Percentiles rank a stretch among this genome's conserved stretches.
These are phyloP conservation scores for Petromus typicus DNA, from an alignment of 2,113 vertebrate species.

Conservation along the genomic window DNA sequence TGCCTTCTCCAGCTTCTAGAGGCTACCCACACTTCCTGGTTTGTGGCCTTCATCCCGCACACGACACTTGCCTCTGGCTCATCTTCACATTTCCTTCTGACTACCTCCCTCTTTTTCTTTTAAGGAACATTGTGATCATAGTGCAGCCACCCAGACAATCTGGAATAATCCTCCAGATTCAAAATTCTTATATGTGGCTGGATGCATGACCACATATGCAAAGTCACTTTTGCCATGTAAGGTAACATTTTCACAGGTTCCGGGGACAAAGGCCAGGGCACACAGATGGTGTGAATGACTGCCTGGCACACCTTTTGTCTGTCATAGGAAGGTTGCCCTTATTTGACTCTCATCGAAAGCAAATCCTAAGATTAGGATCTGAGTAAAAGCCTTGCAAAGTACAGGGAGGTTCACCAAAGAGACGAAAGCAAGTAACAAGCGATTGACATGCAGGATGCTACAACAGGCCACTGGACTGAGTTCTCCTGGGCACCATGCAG, in stretches of 20 bases:
- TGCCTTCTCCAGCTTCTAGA: not conserved
- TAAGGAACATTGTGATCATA: not conserved
- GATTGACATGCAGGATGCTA: not conserved
- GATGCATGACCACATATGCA: not conserved
- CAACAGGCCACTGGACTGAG: not conserved
- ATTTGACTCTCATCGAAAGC: not conserved
- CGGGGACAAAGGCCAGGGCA: not conserved
- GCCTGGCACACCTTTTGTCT: not conserved
- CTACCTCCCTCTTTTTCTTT: not conserved
- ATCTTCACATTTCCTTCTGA: not conserved
- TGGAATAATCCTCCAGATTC: not conserved
- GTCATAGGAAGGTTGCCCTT: not conserved
- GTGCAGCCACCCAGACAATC: not conserved
- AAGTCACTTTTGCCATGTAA: not conserved
- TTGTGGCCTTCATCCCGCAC: not conserved
- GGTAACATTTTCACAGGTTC: not conserved
- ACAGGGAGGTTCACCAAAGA: not conserved
- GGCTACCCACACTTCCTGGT: not conserved
- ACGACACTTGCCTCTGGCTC: not conserved
- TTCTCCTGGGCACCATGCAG: not conserved
- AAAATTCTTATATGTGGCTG: not conserved
- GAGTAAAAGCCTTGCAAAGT: not conserved
- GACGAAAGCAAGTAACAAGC: not conserved
- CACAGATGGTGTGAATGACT: not conserved
- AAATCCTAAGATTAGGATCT: not conserved